Conservation (phyloP, 2,113 vertebrate genomes). For the Malurus cyaneus region DNA sequence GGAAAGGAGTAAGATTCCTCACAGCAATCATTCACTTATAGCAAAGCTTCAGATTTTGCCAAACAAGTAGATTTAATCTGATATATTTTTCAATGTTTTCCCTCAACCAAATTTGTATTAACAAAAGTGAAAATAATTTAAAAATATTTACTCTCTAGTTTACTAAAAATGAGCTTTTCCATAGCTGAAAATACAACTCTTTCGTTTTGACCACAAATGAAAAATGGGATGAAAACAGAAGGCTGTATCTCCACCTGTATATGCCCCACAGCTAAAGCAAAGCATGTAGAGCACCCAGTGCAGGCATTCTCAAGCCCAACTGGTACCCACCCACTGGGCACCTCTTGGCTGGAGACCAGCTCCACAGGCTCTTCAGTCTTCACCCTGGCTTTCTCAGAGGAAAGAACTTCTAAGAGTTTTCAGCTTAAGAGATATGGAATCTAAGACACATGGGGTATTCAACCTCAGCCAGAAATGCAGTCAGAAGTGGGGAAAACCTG, state of each 20-base stretch:
- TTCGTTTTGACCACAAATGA: not conserved
- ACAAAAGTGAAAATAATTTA: not conserved
- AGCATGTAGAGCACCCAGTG: fast-evolving
- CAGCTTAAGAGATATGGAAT: not conserved
- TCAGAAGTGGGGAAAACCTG: not conserved
- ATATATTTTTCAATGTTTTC: not conserved
- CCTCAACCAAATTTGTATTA: not conserved
- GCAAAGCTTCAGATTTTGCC: not conserved
- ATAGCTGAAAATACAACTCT: not conserved
- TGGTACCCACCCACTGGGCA: not conserved
- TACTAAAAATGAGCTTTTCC: not conserved
- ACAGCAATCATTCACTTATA: not conserved
- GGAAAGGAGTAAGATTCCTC: not conserved
- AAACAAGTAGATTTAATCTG: not conserved
- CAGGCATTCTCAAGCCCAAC: not conserved
- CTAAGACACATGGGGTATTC: not conserved
- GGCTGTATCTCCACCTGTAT: not conserved
- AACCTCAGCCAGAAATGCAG: not conserved
- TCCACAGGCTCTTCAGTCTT: not conserved
- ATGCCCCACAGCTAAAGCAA: not conserved
- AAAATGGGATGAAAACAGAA: not conserved
- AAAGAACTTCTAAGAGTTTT: not conserved
- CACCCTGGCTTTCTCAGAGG: not conserved
- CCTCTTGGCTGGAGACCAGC: not conserved
- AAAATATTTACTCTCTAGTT: not conserved